Evolutionary conservation across 2,888 invertebrate genomes (phyloP), one percentile per base, ranked within the genome.

Genomic region (Parapristionchus giblindavisi): DNA sequence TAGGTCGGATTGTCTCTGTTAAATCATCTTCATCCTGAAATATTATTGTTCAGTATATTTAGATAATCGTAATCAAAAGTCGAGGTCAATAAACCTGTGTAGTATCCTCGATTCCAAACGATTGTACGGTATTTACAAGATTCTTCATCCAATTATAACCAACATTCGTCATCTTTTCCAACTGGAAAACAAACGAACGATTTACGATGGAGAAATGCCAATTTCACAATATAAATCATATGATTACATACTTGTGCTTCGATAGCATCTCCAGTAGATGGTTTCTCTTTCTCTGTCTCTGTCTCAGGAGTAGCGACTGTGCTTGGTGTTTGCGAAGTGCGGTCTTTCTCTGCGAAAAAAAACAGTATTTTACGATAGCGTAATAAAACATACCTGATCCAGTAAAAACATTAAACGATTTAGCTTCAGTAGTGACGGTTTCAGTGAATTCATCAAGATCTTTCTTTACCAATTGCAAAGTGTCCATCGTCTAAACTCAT

Each of bases 381-480:
- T 61, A 38, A 14, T 43, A 17, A 17, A 38, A 61, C 6, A 6
- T 34, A 66, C 66, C 66, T 51, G 66, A 66, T 48, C 48, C 48
- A 21, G 48, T 48, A 14, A 66, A 51, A 21, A 77, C 75, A 1
- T 85, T 81, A 11, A 87, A 43, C 8, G 81, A 79, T 14, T 76
- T 79, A 5, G 86, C 86, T 78, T 87, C 87, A 11, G 78, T 77
- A 0, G 80, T 75, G 34, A 87, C 83, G 8, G 83, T 83, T 54
- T 87, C 87, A 14, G 79, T 79, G 77, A 87, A 83, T 75, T 87
- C 87, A 58, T 81, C 78, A 51, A 87, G 77, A 76, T 87, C 87
- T 70, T 85, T 85, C 72, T 87, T 87, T 75, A 87, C 83, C 29
- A 85, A 66, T 51, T 87, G 87, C 52, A 85, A 77, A 2, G 87